Evolutionary conservation across 2,888 invertebrate genomes (phyloP).

Genomic region (Hermaeophaga mercurialis): DNA sequence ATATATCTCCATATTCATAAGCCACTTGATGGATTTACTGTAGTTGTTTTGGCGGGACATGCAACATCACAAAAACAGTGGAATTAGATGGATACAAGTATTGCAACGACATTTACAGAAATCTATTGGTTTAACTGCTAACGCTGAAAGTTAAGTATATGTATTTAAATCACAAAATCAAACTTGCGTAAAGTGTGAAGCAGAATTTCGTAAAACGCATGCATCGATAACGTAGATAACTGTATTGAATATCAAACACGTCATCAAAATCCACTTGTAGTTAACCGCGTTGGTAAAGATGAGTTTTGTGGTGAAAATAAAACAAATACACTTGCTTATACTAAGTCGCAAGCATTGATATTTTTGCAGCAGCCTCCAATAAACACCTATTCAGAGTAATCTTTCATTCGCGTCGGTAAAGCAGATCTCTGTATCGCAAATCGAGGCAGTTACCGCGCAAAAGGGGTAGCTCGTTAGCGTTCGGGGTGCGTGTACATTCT

Average conservation of each 20-base stretch:
- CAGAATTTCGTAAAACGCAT: too few relatives aligned
- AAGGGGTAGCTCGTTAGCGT: constrained; percentile 42
- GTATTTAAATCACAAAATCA: too few relatives aligned
- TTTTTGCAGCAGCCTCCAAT: too few relatives aligned
- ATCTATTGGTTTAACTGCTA: constrained; percentile 3
- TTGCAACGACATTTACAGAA: constrained; percentile 23
- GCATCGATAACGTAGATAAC: too few relatives aligned
- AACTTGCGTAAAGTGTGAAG: too few relatives aligned
- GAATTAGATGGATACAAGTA: constrained; percentile 21
- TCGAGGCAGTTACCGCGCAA: constrained; percentile 15
- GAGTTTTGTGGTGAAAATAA: too few relatives aligned
- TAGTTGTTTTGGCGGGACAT: constrained; percentile 28
- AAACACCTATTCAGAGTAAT: too few relatives aligned
- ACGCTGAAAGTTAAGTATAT: not conserved
- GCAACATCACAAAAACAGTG: constrained; percentile 15
- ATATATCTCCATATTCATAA: constrained; percentile 37
- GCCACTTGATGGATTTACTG: constrained; percentile 38
- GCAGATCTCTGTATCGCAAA: not conserved
- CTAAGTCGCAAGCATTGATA: too few relatives aligned
- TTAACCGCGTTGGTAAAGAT: too few relatives aligned
- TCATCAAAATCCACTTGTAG: too few relatives aligned
- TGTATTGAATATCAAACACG: too few relatives aligned
- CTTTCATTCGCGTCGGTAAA: not conserved
- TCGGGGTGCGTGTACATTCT: constrained; percentile 51
- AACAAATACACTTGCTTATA: too few relatives aligned